phyloP scores from a whole-genome alignment of 1,140 invertebrate genomes.

The Eriocheir sinensis region DNA sequence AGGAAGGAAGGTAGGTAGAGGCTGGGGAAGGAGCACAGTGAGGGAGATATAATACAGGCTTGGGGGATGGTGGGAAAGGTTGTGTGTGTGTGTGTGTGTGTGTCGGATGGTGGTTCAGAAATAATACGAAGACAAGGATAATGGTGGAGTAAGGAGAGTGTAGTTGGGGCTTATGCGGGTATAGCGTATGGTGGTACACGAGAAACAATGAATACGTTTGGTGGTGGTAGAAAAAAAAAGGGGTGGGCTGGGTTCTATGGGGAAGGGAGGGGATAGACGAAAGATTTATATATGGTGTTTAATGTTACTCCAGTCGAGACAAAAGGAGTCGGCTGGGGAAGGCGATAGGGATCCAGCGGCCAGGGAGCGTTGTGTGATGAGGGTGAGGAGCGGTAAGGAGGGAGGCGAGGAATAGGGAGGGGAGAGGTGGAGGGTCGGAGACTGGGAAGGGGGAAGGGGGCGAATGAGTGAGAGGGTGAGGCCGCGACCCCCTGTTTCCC shows the following conservation, averaged over 20 bases:
- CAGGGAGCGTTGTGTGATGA: not conserved
- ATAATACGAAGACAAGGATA: not conserved
- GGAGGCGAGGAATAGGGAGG: not conserved
- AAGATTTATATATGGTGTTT: no score
- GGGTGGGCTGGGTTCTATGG: not conserved
- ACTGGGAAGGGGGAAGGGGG: not conserved
- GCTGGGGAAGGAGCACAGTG: not conserved
- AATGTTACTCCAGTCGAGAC: no score
- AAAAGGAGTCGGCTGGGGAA: not conserved
- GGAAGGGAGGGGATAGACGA: not conserved
- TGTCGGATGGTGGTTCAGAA: no score
- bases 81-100: constrained; percentile 38
- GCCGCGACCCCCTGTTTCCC: constrained; percentile 30
- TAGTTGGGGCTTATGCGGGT: not conserved
- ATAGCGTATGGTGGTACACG: not conserved
- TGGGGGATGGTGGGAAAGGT: not conserved
- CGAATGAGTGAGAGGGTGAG: constrained; percentile 1
- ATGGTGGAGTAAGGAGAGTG: not conserved
- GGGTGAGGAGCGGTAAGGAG: not conserved
- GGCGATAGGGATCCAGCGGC: not conserved
- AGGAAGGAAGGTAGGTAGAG: not conserved
- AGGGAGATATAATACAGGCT: not conserved
- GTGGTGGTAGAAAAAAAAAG: not conserved
- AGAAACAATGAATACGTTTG: constrained; percentile 11
- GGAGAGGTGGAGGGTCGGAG: not conserved